Base-by-base conservation (phyloP, 2,888 invertebrate species). In the Hipparchia sbordonii region DNA sequence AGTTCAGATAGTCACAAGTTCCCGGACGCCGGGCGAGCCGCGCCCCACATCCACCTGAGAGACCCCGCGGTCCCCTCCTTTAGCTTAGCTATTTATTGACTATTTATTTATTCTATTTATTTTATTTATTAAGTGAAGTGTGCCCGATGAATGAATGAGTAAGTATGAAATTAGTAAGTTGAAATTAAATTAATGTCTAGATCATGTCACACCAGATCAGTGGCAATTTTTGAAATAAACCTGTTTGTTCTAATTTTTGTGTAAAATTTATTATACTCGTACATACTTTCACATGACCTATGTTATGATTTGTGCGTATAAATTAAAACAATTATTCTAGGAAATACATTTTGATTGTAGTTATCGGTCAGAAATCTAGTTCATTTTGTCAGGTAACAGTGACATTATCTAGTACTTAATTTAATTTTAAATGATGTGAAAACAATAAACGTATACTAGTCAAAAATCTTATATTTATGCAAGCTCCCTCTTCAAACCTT, bases 61-160 rank as follows among this genome's bases (percentile, higher is more conserved):
- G 90, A 85, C 89, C 89, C 82, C 81, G 77, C 80, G 89, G 91
- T 90, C 90, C 89, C 89, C 83, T 92, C 91, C 90, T 90, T 87
- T 93, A 94, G 92, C 90, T 89, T 92, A 94, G 91, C 90, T 94
- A 94, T 94, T 94, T 93, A 93, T 94, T 94, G 90, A 93, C 90
- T 91, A 93, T 92, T 92, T 92, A 94, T 94, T 94, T 93, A 94
- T 93, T 92, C 89, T 93, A 93, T 92, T 91, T 95, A 93, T 94
- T 94, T 95, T 88, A 94, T 94, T 94, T 94, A 94, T 94, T 94
- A 94, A 94, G 94, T 94, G 93, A 52, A 86, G 93, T 87, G 89
- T 89, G 93, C 84, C 85, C 90, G 92, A 89, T 84, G 93, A 89
- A 90, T 92, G 93, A 90, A 91, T 86, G 93, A 88, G 92, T 89